phyloP scores from a whole-genome alignment of 1,140 invertebrate species.

The Halotydeus destructor region DNA sequence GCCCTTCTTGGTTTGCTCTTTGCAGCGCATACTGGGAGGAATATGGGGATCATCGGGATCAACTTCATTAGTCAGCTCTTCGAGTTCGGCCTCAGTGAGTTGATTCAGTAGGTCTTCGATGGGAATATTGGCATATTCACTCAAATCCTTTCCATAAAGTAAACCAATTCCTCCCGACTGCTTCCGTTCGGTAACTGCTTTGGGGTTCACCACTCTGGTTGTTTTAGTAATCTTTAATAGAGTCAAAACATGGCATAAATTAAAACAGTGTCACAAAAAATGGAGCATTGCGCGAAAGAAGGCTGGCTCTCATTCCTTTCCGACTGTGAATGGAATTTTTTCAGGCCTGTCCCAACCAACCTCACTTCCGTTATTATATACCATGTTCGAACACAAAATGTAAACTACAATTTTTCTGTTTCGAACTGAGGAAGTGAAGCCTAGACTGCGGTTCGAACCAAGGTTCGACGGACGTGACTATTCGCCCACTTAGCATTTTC shows the following conservation, averaged over 20 bases:
- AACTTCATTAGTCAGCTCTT: slow-evolving; percentile 90
- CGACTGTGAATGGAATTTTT: background rate
- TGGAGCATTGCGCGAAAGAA: background rate
- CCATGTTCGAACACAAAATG: background rate
- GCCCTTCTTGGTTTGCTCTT: slow-evolving; percentile 81
- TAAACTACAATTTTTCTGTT: background rate
- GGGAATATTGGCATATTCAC: slow-evolving; percentile 83
- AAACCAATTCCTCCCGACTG: slow-evolving; percentile 21
- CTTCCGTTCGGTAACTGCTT: slow-evolving; percentile 4
- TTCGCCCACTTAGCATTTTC: too few relatives aligned
- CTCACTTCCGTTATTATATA: too few relatives aligned
- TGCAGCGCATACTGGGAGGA: slow-evolving; percentile 81
- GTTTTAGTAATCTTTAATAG: slow-evolving; percentile 10
- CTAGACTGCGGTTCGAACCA: too few relatives aligned
- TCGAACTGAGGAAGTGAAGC: too few relatives aligned
- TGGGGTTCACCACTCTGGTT: slow-evolving; percentile 7
- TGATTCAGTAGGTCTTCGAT: slow-evolving; percentile 87
- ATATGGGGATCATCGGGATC: slow-evolving; percentile 95
- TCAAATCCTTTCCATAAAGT: slow-evolving; percentile 75
- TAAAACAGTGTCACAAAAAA: slow-evolving; percentile 1
- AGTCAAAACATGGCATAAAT: slow-evolving; percentile 1
- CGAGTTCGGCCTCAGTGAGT: slow-evolving; percentile 82
- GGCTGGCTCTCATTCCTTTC: background rate
- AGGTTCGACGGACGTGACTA: too few relatives aligned
- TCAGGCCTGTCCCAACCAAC: too few relatives aligned